Conservation (phyloP, 2,113 vertebrate species). For the Cyanistes caeruleus region DNA sequence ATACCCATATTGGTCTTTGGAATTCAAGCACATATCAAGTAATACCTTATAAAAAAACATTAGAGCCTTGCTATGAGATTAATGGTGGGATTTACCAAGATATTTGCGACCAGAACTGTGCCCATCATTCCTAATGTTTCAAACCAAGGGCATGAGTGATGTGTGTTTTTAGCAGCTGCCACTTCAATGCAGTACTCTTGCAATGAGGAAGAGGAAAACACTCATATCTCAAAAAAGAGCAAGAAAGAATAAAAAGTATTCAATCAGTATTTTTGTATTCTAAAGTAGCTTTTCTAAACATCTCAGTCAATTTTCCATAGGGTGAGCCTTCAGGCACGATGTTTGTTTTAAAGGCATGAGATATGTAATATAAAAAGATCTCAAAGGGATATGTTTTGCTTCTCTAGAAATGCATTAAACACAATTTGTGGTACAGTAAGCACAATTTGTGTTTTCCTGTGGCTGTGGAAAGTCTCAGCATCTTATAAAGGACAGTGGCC, state of each 20-base stretch:
- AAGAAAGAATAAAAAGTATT: background rate
- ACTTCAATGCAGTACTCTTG: background rate
- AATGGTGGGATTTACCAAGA: background rate
- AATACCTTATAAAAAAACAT: background rate
- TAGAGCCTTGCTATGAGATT: background rate
- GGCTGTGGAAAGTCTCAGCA: background rate
- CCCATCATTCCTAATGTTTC: background rate
- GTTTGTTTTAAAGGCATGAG: background rate
- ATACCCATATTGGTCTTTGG: background rate
- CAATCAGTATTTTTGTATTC: background rate
- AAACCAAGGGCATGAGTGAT: background rate
- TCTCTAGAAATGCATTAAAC: background rate
- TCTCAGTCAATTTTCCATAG: background rate
- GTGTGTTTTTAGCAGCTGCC: background rate
- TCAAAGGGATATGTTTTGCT: background rate
- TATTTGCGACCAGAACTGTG: background rate
- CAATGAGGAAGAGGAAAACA: background rate
- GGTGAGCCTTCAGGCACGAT: background rate
- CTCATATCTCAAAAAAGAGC: background rate
- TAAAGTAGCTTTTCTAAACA: background rate
- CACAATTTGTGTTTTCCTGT: background rate
- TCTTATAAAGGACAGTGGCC: background rate
- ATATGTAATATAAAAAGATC: background rate
- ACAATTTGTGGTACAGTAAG: background rate
- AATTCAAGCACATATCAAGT: background rate